These are phyloP conservation scores for Philotrypesis tridentata DNA, from an alignment of 1,140 invertebrate species.

Conservation along the genomic window DNA sequence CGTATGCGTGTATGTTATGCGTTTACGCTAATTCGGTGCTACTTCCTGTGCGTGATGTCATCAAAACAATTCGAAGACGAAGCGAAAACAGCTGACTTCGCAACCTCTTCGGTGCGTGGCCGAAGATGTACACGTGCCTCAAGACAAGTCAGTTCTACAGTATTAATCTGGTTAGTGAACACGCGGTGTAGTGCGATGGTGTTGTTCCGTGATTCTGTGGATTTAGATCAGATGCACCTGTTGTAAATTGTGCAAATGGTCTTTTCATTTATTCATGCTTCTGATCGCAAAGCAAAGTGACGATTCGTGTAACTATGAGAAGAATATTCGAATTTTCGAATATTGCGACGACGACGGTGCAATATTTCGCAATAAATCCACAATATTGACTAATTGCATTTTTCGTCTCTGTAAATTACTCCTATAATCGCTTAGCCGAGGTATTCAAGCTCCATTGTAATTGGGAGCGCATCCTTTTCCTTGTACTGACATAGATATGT, in stretches of 20 bases:
- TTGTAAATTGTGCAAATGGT: not conserved
- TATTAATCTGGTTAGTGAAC: not conserved
- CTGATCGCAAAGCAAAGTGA: not conserved
- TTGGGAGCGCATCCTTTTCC: no score
- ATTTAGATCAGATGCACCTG: not conserved
- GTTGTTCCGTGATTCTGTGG: constrained; percentile 5
- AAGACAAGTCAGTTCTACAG: not conserved
- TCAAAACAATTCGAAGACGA: constrained; percentile 22
- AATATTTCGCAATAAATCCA: not conserved
- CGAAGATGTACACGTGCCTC: constrained; percentile 11
- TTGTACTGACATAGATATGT: not conserved
- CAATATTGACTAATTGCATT: no score
- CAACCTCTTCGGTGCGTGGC: not conserved
- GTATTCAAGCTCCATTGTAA: no score
- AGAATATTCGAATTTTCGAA: no score
- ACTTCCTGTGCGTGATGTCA: constrained; percentile 31
- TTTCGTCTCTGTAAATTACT: no score
- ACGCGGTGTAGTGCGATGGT: constrained; percentile 22
- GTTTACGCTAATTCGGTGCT: not conserved
- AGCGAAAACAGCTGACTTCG: constrained; percentile 26
- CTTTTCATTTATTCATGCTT: not conserved
- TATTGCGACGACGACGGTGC: not conserved
- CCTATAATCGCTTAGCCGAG: no score
- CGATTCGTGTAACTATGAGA: not conserved
- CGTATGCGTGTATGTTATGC: not conserved